A percentile compares a stretch with the other conserved stretches of the same genome.
These are phyloP conservation scores for Epinephelus lanceolatus DNA, from an alignment of 2,113 vertebrate genomes.

Conservation along the genomic window DNA sequence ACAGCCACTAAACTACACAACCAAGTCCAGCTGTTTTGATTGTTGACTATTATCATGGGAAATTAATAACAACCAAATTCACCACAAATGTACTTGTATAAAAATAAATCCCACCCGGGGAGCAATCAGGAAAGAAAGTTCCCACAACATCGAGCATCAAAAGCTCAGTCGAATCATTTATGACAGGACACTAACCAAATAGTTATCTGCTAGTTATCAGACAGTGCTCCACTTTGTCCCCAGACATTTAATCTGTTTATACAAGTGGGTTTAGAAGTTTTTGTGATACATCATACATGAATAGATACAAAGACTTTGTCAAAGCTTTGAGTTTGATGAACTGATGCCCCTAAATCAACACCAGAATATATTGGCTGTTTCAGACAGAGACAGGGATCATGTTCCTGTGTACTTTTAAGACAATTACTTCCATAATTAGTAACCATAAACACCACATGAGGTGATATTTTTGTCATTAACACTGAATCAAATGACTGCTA, in stretches of 20 bases:
- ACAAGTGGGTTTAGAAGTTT: not conserved
- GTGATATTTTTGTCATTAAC: not conserved
- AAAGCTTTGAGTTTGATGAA: not conserved
- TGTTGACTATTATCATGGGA: not conserved
- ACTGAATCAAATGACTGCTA: not conserved
- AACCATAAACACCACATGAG: not conserved
- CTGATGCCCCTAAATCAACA: not conserved
- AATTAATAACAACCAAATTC: not conserved
- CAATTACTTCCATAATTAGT: not conserved
- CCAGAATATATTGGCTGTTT: not conserved
- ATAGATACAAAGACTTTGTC: not conserved
- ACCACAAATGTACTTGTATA: not conserved
- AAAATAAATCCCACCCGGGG: not conserved
- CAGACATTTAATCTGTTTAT: not conserved
- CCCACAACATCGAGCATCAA: not conserved
- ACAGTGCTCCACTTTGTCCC: not conserved
- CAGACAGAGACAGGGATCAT: not conserved
- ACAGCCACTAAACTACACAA: not conserved
- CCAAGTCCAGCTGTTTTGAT: not conserved
- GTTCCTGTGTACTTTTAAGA: not conserved
- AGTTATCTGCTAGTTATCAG: not conserved
- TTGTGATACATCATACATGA: not conserved
- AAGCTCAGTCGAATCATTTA: not conserved
- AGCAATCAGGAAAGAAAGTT: conserved; percentile 3
- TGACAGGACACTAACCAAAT: not conserved